phyloP scores from a whole-genome alignment of 2,113 vertebrate species.

The Bothrops jararaca region DNA sequence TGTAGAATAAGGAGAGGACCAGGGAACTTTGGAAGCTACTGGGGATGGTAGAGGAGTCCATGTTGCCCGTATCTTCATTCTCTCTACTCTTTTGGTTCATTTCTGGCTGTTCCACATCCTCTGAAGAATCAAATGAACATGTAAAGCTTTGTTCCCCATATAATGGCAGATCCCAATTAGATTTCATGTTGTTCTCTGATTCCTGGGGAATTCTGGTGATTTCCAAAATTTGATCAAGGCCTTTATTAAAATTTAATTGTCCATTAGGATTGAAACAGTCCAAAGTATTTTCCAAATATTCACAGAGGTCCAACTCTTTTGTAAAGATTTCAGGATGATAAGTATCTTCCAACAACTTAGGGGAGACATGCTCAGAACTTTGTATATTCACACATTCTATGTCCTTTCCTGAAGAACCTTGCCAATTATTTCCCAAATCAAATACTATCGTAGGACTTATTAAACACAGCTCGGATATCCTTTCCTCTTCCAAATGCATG shows the following conservation, averaged over 20 bases:
- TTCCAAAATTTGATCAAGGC: neutral
- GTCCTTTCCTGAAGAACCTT: neutral
- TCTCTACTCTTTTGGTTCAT: neutral
- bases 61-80: neutral
- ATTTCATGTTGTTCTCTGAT: neutral
- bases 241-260: neutral
- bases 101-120: neutral
- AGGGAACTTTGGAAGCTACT: neutral
- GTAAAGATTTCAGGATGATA: neutral
- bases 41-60: neutral
- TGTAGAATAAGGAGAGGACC: constrained; percentile 42
- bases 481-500: neutral
- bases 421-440: neutral
- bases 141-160: neutral
- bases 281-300: neutral
- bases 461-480: neutral
- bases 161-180: neutral
- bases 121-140: neutral
- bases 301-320: neutral
- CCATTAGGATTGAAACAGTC: neutral
- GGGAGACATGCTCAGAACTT: neutral
- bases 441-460: neutral
- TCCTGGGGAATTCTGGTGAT: neutral
- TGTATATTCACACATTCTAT: neutral
- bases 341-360: neutral